Evolutionary conservation across 2,888 invertebrate genomes (phyloP), one percentile per base, ranked within the genome.

Genomic region (Aelia acuminata): DNA sequence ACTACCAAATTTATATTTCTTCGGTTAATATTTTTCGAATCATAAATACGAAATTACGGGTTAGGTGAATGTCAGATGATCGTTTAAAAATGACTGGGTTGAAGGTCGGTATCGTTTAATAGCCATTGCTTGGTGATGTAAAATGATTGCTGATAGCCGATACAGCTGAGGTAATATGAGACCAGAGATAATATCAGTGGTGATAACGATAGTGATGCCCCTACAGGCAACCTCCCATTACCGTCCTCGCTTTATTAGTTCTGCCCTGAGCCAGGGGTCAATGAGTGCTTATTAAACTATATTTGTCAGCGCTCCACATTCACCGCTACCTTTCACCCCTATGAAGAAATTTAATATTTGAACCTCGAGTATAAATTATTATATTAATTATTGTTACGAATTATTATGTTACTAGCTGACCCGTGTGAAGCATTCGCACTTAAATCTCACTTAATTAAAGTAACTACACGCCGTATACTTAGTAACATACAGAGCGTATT

Each of bases 251-350:
- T 70, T 70, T 70, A 70, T 70, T 70, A 70, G 63, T 10, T 7
- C 63, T 18, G 31, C 20, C 0, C 31, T 20, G 63, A 20, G 15
- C 20, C 31, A 35, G 7, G 63, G 63, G 63, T 70, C 7, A 70
- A 70, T 35, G 31, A 70, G 20, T 5, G 63, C 63, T 70, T 70
- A 70, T 70, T 70, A 70, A 70, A 70, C 63, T 70, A 31, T 35
- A 70, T 70, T 35, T 35, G 35, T 35, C 18, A 35, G 18, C 63
- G 18, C 3, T 8, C 1, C 5, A 0, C 63, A 8, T 35, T 35
- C 20, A 3, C 63, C 63, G 31, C 35, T 35, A 7, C 18, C 35
- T 35, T 20, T 31, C 11, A 1, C 11, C n/a, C n/a, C n/a, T n/a
- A n/a, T n/a, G n/a, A n/a, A n/a, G n/a, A n/a, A 70, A 70, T 70